Conservation (phyloP, 1,140 invertebrate genomes). For the Mactra quadrangularis region DNA sequence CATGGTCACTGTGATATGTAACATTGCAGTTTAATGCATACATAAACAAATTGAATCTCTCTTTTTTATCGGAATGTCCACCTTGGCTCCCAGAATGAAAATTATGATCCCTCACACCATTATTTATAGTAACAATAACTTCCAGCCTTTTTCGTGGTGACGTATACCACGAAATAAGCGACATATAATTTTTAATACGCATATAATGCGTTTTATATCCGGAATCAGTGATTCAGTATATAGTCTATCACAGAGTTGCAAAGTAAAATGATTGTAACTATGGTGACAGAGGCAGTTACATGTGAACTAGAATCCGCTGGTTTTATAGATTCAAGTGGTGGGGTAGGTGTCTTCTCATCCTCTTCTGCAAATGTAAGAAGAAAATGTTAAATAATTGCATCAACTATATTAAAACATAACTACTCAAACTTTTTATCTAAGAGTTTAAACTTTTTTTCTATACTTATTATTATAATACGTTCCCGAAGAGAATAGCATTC, state of each 20-base stretch:
- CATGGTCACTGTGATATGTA: slow-evolving; percentile 33
- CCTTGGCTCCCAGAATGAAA: slow-evolving; percentile 12
- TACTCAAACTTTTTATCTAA: no score
- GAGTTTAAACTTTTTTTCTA: no score
- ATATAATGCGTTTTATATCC: not conserved
- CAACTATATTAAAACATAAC: no score
- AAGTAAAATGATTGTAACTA: slow-evolving; percentile 32
- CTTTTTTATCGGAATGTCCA: slow-evolving; percentile 13
- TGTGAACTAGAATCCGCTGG: not conserved
- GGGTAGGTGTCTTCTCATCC: no score
- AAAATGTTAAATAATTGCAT: no score
- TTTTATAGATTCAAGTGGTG: no score
- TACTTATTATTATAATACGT: no score
- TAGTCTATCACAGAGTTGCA: slow-evolving; percentile 40
- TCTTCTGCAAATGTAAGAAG: no score
- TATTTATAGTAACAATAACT: not conserved
- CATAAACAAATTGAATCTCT: slow-evolving; percentile 1
- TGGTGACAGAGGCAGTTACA: not conserved
- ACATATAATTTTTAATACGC: not conserved
- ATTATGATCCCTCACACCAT: slow-evolving; percentile 21
- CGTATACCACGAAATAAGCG: no score
- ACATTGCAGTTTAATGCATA: slow-evolving; percentile 15
- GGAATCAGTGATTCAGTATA: not conserved
- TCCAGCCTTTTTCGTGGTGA: no score
- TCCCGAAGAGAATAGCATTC: no score